Evolutionary conservation across 2,888 invertebrate genomes (phyloP).

Genomic region (Ochropleura leucogaster): DNA sequence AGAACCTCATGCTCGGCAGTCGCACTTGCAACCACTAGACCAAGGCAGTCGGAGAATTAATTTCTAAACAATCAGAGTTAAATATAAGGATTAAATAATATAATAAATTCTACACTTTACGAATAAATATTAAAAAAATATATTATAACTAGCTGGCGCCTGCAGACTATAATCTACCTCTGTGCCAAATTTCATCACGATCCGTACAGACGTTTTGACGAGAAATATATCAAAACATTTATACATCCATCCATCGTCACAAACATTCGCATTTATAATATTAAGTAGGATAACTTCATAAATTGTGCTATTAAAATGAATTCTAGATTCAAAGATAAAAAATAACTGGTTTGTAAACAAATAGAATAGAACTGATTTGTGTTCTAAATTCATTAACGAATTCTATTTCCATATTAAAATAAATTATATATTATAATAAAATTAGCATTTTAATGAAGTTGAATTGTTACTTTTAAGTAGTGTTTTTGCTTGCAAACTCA

Average conservation of each 20-base stretch:
- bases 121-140: background rate
- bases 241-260: too few relatives aligned
- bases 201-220: too few relatives aligned
- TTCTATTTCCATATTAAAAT: constrained; percentile 10
- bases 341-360: constrained; percentile 44
- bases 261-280: too few relatives aligned
- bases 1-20: too few relatives aligned
- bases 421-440: constrained; percentile 16
- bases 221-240: too few relatives aligned
- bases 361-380: constrained; percentile 41
- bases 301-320: constrained; percentile 53
- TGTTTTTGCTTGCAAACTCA: constrained; percentile 40
- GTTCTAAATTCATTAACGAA: constrained; percentile 33
- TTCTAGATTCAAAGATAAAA: constrained; percentile 48
- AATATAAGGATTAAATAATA: background rate
- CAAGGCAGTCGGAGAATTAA: too few relatives aligned
- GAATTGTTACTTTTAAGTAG: constrained; percentile 28
- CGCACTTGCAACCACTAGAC: too few relatives aligned
- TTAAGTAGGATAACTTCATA: too few relatives aligned
- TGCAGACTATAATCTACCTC: too few relatives aligned
- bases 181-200: too few relatives aligned
- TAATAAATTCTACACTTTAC: background rate
- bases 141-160: too few relatives aligned
- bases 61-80: too few relatives aligned
- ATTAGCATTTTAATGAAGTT: constrained; percentile 57